These are phyloP conservation scores for Leptatherina wallacei DNA, from an alignment of 2,797 vertebrate species.

Conservation along the genomic window DNA sequence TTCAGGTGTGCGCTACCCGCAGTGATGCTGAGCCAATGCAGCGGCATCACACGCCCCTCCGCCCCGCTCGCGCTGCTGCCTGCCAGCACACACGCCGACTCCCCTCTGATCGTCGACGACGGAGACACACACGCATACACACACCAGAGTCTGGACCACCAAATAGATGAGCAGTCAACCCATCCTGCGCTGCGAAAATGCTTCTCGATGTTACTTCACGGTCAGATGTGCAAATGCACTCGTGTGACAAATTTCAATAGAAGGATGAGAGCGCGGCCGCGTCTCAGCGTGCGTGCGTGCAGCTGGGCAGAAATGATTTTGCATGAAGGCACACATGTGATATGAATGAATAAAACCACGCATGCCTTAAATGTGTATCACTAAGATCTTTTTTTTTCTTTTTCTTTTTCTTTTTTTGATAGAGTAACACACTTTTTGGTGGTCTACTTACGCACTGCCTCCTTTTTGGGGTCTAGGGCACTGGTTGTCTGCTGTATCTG, in stretches of 20 bases:
- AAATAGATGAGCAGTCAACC: constrained; percentile 55
- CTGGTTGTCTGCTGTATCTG: constrained; percentile 90
- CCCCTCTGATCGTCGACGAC: constrained; percentile 5
- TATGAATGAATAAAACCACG: constrained; percentile 54
- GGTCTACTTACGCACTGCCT: constrained; percentile 97
- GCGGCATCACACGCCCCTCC: constrained; percentile 82
- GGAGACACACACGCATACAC: constrained; percentile 31
- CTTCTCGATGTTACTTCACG: constrained; percentile 39
- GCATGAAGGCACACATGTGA: constrained; percentile 48
- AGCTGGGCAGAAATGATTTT: constrained; percentile 52
- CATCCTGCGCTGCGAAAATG: constrained; percentile 48
- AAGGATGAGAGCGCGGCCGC: constrained; percentile 38
- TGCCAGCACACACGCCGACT: constrained; percentile 30
- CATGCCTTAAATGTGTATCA: constrained; percentile 39
- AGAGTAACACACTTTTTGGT: constrained; percentile 42
- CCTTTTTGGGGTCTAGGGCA: constrained; percentile 95
- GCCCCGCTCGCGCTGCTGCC: constrained; percentile 47
- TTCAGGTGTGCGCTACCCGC: constrained; percentile 79
- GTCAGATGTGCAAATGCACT: constrained; percentile 63
- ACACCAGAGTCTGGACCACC: constrained; percentile 52
- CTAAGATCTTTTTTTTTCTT: not conserved
- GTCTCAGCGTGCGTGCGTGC: constrained; percentile 45
- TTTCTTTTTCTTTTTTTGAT: constrained; percentile 4
- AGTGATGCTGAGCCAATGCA: constrained; percentile 80
- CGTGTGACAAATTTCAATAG: constrained; percentile 79